Percentiles rank a stretch among this genome's conserved stretches.
These are phyloP conservation scores for Gadus chalcogrammus DNA, from an alignment of 2,113 vertebrate genomes.

Conservation along the genomic window DNA sequence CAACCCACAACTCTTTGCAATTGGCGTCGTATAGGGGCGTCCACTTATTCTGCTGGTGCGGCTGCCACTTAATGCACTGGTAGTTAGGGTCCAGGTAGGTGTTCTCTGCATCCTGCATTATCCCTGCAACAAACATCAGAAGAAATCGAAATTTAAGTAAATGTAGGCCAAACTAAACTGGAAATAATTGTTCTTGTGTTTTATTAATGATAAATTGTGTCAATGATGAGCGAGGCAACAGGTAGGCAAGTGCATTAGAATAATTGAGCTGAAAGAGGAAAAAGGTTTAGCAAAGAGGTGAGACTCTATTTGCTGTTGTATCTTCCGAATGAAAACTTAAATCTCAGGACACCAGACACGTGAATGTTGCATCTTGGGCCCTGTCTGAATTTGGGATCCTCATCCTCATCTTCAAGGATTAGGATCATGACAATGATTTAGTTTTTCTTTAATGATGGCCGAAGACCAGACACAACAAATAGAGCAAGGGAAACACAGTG, in stretches of 20 bases:
- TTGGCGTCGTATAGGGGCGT: constrained; percentile 84
- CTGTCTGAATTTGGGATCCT: background rate
- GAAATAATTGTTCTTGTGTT: background rate
- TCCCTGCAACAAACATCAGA: constrained; percentile 70
- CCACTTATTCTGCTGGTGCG: constrained; percentile 98
- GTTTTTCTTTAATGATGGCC: background rate
- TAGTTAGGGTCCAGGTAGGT: constrained; percentile 97
- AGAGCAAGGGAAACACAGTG: constrained; percentile 29
- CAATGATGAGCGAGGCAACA: background rate
- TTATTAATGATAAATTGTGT: background rate
- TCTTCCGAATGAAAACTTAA: background rate
- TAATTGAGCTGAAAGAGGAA: background rate
- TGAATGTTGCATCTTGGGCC: background rate
- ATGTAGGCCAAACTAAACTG: background rate
- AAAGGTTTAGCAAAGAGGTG: background rate
- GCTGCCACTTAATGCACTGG: constrained; percentile 98
- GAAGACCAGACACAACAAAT: background rate
- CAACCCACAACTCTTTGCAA: constrained; percentile 97
- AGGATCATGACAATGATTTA: background rate
- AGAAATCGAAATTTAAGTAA: constrained; percentile 21
- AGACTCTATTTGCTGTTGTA: background rate
- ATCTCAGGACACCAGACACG: background rate
- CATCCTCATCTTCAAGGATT: too few species aligned
- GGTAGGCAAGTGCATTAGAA: constrained; percentile 4
- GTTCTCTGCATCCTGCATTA: constrained; percentile 92